A percentile compares a stretch with the other conserved stretches of the same genome.
These are phyloP conservation scores for Myripristis jacobus DNA, from an alignment of 2,797 vertebrate species.

Conservation along the genomic window DNA sequence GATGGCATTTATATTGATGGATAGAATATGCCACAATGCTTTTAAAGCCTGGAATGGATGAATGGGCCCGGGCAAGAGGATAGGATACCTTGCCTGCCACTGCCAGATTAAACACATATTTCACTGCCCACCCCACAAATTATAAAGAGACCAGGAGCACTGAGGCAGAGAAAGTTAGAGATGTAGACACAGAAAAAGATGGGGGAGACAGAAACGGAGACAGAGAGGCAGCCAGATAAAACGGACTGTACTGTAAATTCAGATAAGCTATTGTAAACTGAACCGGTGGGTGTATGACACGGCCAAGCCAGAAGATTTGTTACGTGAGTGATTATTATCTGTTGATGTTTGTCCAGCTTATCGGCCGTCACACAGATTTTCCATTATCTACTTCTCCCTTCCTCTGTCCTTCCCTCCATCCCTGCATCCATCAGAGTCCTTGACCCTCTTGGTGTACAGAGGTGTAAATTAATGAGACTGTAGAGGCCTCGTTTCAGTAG, in stretches of 20 bases:
- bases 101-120: slow-evolving; percentile 40
- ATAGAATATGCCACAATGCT: slow-evolving; percentile 10
- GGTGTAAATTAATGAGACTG: slow-evolving; percentile 7
- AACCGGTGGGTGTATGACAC: slow-evolving; percentile 33
- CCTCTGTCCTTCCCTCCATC: slow-evolving; percentile 19
- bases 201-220: slow-evolving; percentile 30
- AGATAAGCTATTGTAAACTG: slow-evolving; percentile 70
- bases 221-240: slow-evolving; percentile 20
- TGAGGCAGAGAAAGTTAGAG: slow-evolving; percentile 45
- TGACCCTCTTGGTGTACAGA: neutral
- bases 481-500: no score
- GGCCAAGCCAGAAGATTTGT: slow-evolving; percentile 32
- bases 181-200: slow-evolving; percentile 24
- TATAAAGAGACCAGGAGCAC: slow-evolving; percentile 21
- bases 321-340: slow-evolving; percentile 44
- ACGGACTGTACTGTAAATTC: slow-evolving; percentile 53
- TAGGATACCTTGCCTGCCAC: slow-evolving; percentile 17
- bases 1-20: slow-evolving; percentile 6
- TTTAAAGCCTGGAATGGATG: slow-evolving; percentile 33
- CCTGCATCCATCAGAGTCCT: slow-evolving; percentile 3
- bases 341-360: slow-evolving; percentile 63
- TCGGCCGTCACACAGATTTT: slow-evolving; percentile 28
- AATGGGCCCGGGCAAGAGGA: slow-evolving; percentile 13
- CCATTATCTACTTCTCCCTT: slow-evolving; percentile 19
- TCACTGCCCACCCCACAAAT: slow-evolving; percentile 21